Base-by-base conservation (phyloP, 2,113 vertebrate species). In the Trogon surrucura region DNA sequence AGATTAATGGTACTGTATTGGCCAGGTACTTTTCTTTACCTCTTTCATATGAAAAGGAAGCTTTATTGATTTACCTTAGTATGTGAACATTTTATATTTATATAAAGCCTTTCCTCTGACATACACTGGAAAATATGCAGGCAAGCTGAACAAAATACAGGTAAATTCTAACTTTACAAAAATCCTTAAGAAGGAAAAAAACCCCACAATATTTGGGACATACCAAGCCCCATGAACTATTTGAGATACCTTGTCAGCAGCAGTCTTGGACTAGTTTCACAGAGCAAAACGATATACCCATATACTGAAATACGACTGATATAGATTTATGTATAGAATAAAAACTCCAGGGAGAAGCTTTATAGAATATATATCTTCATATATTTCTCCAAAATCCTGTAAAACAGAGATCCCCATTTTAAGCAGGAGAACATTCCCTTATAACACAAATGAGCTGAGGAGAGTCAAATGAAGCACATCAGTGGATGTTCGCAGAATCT, bases 1-100 rank as follows among this genome's bases (percentile, higher is more conserved):
- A 99, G 98, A 98, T 99, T 99, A 99, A 98, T 99, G 97, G 98
- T 97, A 97, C 97, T 96, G 95, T 98, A 98, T 98, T 98, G 97
- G 98, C 98, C 96, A 98, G 97, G 88, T 96, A 98, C 91, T 97
- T 98, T 97, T 97, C 97, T 98, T 98, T 97, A 98, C 96, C 97
- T 97, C 96, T 98, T 98, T 93, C 96, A 98, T 93, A 95, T 61
- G 97, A 98, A 98, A 97, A 97, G 94, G 97, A 98, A 97, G 97
- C 80, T 93, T 96, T 91, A 92, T 95, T 94, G 91, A 97, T 96
- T 97, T 95, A 97, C 69, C 97, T 97, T 72, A 96, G 77, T 97
- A 97, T 83, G 89, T 95, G 93, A 97, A 96, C 71, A 96, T 54
- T 83, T 56, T 61, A 78, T 12, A 82, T 73, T 48, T 53, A 83